Conservation (phyloP, 2,888 invertebrate species). For the Protula sp. region DNA sequence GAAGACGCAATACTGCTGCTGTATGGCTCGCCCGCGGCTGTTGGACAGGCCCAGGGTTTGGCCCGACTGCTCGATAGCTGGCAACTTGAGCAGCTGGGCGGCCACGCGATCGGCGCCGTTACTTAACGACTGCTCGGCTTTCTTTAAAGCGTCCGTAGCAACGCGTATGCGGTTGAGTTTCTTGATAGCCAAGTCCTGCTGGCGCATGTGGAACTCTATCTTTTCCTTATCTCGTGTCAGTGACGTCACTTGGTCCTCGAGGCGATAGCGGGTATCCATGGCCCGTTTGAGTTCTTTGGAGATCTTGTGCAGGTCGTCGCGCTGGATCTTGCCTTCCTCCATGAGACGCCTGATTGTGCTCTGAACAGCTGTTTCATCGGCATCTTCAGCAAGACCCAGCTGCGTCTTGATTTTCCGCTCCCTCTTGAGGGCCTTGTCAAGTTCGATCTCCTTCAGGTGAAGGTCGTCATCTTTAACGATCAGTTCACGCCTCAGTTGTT, state of each 20-base stretch:
- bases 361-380: slow-evolving; percentile 13
- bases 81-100: slow-evolving; percentile 8
- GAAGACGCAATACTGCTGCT: slow-evolving; percentile 21
- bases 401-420: slow-evolving; percentile 15
- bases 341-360: slow-evolving; percentile 8
- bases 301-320: slow-evolving; percentile 13
- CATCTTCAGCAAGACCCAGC: slow-evolving; percentile 10
- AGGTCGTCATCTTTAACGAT: slow-evolving; percentile 5
- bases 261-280: neutral
- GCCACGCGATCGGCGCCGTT: neutral
- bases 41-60: slow-evolving; percentile 7
- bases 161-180: slow-evolving; percentile 16
- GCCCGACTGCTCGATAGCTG: slow-evolving; percentile 13
- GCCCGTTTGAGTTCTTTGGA: slow-evolving; percentile 7
- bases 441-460: slow-evolving; percentile 5
- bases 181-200: slow-evolving; percentile 24
- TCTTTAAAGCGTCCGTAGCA: slow-evolving; percentile 6
- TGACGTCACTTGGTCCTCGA: slow-evolving; percentile 9
- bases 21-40: neutral
- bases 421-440: slow-evolving; percentile 7
- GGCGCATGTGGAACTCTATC: slow-evolving; percentile 21
- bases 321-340: slow-evolving; percentile 12
- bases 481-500: slow-evolving; percentile 12
- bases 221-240: slow-evolving; percentile 23
- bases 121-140: slow-evolving; percentile 6